Evolutionary conservation across 2,888 invertebrate species (phyloP), one percentile per base, ranked within the genome.

Genomic region (Drosophila affinis): DNA sequence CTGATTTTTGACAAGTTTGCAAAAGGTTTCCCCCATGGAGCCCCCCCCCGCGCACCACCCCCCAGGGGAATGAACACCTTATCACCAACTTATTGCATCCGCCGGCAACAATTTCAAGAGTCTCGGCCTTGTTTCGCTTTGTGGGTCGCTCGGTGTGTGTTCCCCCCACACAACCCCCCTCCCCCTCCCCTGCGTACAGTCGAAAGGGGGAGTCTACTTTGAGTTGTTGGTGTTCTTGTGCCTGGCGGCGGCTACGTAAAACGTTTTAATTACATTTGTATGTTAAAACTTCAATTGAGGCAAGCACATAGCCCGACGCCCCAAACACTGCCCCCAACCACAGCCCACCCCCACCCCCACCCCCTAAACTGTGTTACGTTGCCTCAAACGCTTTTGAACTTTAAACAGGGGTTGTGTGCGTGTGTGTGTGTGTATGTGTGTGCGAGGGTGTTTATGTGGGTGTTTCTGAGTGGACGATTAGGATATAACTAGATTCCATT

Each of bases 251-350:
- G 79, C 83, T 86, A 78, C 81, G 87, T 83, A 86, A 87, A 87
- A 86, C 85, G 88, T 85, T 88, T 84, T 87, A 87, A 87, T 87
- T 87, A 88, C 87, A 87, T 88, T 87, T 87, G 87, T 85, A 82
- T 87, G 87, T 88, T 87, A 88, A 84, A 87, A 87, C 84, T 88
- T 82, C 88, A 87, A 86, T 85, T 85, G 85, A 81, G 81, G 89
- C 75, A 72, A 59, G 62, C 62, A 39, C 39, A 56, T 44, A 39
- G 61, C 54, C 24, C 3, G 47, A 17, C 39, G 67, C 61, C 58
- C 32, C 58, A 51, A 47, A 47, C 62, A 47, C 62, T 63, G 24
- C 47, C 64, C 48, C 45, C 55, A 29, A 46, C 34, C 5, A 27
- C 34, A 32, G 53, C 29, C 44, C 24, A 18, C 3, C 21, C 21